phyloP scores from a whole-genome alignment of 2,797 vertebrate genomes.

The Hephaestus fuliginosus region DNA sequence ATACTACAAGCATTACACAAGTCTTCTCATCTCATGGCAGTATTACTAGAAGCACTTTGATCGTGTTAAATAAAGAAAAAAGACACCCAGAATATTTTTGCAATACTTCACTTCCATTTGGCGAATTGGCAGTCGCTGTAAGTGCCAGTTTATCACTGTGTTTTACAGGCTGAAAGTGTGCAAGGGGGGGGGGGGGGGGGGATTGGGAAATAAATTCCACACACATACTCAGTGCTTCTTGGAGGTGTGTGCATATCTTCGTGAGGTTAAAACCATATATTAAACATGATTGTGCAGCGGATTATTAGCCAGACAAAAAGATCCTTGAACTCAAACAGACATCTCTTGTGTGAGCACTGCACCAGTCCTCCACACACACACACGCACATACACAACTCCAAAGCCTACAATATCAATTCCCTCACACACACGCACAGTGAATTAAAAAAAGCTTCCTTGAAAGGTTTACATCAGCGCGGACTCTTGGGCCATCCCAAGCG shows the following conservation, averaged over 20 bases:
- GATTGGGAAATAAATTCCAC: constrained; percentile 3
- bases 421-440: constrained; percentile 32
- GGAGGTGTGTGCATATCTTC: not conserved
- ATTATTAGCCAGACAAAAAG: constrained; percentile 23
- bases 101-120: constrained; percentile 54
- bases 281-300: constrained; percentile 29
- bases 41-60: constrained; percentile 18
- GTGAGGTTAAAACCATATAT: constrained; percentile 16
- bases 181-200: not conserved
- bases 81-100: constrained; percentile 23
- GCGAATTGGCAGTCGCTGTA: constrained; percentile 42
- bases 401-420: constrained; percentile 25
- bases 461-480: constrained; percentile 74
- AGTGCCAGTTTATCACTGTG: constrained; percentile 48
- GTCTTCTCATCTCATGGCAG: constrained; percentile 18
- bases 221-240: not conserved
- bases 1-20: constrained; percentile 16
- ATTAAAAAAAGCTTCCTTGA: constrained; percentile 67
- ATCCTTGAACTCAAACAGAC: constrained; percentile 30
- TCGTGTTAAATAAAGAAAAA: constrained; percentile 36
- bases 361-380: not conserved
- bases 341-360: constrained; percentile 1
- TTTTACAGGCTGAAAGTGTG: constrained; percentile 45
- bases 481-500: constrained; percentile 55
- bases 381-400: constrained; percentile 1